A percentile compares a stretch with the other conserved stretches of the same genome.
Conservation (phyloP, 2,888 invertebrate genomes). For the Acleris cristana region DNA sequence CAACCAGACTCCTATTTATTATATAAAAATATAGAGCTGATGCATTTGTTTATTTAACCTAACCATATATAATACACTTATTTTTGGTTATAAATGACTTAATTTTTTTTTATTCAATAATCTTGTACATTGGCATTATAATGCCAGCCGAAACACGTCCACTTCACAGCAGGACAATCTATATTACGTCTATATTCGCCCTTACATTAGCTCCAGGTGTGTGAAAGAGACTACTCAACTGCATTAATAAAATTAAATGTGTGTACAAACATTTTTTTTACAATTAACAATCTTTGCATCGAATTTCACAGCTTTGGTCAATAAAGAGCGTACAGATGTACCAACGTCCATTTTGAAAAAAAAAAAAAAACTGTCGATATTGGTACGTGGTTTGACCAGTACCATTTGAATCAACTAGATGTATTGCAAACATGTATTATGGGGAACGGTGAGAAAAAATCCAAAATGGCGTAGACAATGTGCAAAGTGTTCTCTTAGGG, state of each 20-base stretch:
- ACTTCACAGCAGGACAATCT: too few species aligned
- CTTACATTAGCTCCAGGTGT: not conserved
- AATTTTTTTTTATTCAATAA: too few species aligned
- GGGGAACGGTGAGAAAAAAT: not conserved
- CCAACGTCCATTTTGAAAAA: not conserved
- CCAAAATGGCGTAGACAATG: not conserved
- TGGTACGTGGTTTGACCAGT: too few species aligned
- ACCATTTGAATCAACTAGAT: too few species aligned
- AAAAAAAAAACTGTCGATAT: too few species aligned
- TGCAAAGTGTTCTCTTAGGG: not conserved
- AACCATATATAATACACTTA: too few species aligned
- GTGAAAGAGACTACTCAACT: not conserved
- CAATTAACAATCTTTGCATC: constrained; percentile 69
- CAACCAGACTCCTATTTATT: too few species aligned
- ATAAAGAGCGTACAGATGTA: constrained; percentile 62
- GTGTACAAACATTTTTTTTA: constrained; percentile 47
- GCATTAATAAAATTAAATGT: constrained; percentile 25
- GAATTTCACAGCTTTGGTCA: constrained; percentile 81
- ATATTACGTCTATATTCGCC: not conserved
- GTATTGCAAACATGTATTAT: not conserved
- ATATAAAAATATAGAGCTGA: too few species aligned
- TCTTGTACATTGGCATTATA: too few species aligned
- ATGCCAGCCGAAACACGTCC: too few species aligned
- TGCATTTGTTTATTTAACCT: too few species aligned
- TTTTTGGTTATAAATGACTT: too few species aligned